Base-by-base conservation (phyloP, 2,797 vertebrate species). In the Oophaga sylvatica region DNA sequence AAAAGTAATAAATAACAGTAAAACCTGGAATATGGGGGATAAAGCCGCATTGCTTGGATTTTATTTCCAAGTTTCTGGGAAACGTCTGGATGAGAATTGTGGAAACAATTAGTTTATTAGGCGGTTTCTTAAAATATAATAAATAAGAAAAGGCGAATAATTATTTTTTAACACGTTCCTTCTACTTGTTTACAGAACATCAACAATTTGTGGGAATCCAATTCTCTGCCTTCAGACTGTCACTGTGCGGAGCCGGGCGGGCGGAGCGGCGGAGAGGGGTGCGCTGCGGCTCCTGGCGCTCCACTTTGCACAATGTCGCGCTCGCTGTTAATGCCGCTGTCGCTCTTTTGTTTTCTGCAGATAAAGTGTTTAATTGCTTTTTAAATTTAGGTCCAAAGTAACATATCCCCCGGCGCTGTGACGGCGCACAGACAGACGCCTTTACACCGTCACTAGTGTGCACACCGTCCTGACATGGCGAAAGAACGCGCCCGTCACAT, bases 281-380 rank as follows among this genome's bases (percentile, higher is more conserved):
- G 59, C 26, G 26, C 19, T 68, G 29, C 26, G 9, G 56, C 77
- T 79, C 17, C 56, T 60, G 77, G 29, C 3, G n/a, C 26, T 26
- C 26, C 26, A 26, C 26, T 56, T 56, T 29, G 56, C 68, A 29
- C 81, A 20, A 22, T 73, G 53, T 71, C 53, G 12, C 29, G 20
- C 53, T 71, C 29, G 19, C 41, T 83, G 8, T 19, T 81, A n/a
- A 13, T 17, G 41, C 22, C 19, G 65, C 65, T 12, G 65, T 4
- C 31, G 56, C 29, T 81, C 78, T 22, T 81, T 81, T 87, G 62
- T 79, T 57, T 29, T 57, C 20, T 67, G 29, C 2, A 11, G 1
- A 19, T 78, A 26, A 67, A 87, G 85, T 87, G 85, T 87, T 87
- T 87, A 87, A 87, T 87, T 87, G 57, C 67, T 73, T 86, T 87